Evolutionary conservation across 2,888 invertebrate genomes (phyloP).

Genomic region (Halictus ligatus): DNA sequence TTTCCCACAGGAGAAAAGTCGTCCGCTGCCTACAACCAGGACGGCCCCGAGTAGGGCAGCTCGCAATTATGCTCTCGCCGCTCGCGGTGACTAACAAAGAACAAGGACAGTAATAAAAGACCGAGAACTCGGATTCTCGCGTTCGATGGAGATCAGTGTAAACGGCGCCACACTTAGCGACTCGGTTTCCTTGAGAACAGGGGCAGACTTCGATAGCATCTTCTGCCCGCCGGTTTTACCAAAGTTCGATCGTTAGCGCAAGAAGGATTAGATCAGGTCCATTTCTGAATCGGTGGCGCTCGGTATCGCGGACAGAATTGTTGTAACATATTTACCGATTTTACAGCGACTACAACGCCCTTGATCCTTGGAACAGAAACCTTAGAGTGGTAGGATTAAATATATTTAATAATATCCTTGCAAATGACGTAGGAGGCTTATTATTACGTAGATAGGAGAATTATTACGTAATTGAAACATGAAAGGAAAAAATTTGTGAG

Average conservation of each 20-base stretch:
- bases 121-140: conserved; percentile 2
- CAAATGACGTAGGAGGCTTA: no score
- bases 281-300: background rate
- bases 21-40: background rate
- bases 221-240: background rate
- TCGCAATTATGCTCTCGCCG: background rate
- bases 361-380: background rate
- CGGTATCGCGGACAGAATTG: background rate
- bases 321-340: background rate
- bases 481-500: no score
- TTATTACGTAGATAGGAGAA: no score
- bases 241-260: background rate
- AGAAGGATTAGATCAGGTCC: background rate
- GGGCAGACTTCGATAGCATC: conserved; percentile 1
- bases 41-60: conserved; percentile 5
- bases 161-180: background rate
- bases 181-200: conserved; percentile 3
- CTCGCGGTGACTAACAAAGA: background rate
- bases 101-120: conserved; percentile 2
- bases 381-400: no score
- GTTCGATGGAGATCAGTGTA: background rate
- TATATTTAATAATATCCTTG: no score
- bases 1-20: background rate
- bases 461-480: no score
- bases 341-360: background rate